phyloP scores from a whole-genome alignment of 2,888 invertebrate species.

The Nymphalis c-album region DNA sequence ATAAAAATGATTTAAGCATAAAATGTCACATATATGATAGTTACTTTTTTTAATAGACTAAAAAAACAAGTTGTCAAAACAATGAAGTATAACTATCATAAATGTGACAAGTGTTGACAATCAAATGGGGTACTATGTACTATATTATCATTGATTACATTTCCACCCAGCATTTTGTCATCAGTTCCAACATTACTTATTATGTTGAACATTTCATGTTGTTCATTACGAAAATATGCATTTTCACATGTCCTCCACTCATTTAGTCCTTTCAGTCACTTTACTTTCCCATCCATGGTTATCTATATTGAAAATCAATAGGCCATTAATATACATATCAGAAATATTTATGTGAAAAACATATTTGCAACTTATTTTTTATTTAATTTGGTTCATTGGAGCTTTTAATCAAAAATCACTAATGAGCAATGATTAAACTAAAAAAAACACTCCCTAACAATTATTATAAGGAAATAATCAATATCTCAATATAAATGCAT shows the following conservation, averaged over 20 bases:
- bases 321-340: slow-evolving; percentile 34
- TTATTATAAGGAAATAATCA: background rate
- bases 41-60: slow-evolving; percentile 22
- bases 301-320: slow-evolving; percentile 47
- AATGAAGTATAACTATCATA: slow-evolving; percentile 52
- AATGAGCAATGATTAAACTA: background rate
- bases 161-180: slow-evolving; percentile 71
- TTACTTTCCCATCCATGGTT: slow-evolving; percentile 74
- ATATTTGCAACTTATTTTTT: background rate
- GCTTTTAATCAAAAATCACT: background rate
- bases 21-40: slow-evolving; percentile 45
- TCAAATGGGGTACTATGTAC: slow-evolving; percentile 59
- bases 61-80: slow-evolving; percentile 15
- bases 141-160: slow-evolving; percentile 78
- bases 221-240: slow-evolving; percentile 45
- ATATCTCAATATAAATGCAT: background rate
- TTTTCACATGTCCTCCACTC: slow-evolving; percentile 39
- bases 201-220: slow-evolving; percentile 61
- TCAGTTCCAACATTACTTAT: slow-evolving; percentile 66
- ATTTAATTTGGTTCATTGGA: background rate
- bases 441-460: background rate
- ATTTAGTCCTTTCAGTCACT: slow-evolving; percentile 52
- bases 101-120: slow-evolving; percentile 57
- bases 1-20: slow-evolving; percentile 38
- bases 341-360: slow-evolving; percentile 15